Evolutionary conservation across 1,140 invertebrate genomes (phyloP).

Genomic region (Stegodyphus dumicola): DNA sequence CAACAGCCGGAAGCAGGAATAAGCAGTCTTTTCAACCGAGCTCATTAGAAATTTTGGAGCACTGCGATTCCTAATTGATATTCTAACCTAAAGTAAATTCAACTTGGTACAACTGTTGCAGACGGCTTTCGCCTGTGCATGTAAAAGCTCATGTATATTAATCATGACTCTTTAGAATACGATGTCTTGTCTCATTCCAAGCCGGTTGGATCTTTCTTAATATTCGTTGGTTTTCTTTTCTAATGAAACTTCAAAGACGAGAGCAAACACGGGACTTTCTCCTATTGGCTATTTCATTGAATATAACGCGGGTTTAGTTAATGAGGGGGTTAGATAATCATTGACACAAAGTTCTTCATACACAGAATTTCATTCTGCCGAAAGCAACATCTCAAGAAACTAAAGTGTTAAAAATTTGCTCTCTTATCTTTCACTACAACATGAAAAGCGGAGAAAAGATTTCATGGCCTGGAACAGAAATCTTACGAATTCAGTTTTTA

Average conservation of each 20-base stretch:
- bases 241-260: constrained; percentile 53
- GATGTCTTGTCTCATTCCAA: constrained; percentile 42
- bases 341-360: constrained; percentile 5
- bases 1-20: constrained; percentile 35
- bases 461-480: no score
- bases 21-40: constrained; percentile 38
- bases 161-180: constrained; percentile 53
- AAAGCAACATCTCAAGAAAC: no score
- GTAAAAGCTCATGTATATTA: constrained; percentile 60
- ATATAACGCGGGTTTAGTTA: constrained; percentile 1
- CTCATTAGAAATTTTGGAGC: constrained; percentile 55
- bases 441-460: no score
- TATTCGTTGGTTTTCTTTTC: constrained; percentile 48
- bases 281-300: constrained; percentile 18
- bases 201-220: constrained; percentile 41
- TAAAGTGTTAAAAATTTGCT: no score
- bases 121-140: constrained; percentile 43
- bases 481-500: no score
- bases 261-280: constrained; percentile 43
- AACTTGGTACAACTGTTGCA: constrained; percentile 48
- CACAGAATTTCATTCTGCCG: no score
- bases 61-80: constrained; percentile 50
- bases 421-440: no score
- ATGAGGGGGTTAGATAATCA: constrained; percentile 39
- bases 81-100: constrained; percentile 56